phyloP scores from a whole-genome alignment of 2,113 vertebrate genomes.

The Thalassarche chlororhynchos region DNA sequence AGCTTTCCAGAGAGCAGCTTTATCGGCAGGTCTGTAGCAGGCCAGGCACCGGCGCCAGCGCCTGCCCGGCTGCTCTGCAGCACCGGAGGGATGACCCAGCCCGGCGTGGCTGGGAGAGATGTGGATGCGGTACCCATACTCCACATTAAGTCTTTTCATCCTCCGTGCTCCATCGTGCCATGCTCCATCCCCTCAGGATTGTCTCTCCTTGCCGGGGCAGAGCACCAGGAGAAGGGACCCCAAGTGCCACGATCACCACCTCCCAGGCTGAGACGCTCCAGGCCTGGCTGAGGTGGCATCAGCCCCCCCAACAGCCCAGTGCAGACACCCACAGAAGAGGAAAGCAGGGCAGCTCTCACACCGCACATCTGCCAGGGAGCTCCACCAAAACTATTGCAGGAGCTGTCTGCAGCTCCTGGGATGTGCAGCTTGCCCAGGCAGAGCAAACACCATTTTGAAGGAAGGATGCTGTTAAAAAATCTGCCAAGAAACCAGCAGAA shows the following conservation, averaged over 20 bases:
- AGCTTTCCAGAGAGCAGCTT: neutral
- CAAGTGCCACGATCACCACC: accelerated
- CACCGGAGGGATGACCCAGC: accelerated
- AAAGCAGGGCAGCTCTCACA: neutral
- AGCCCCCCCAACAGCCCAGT: neutral
- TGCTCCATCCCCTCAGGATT: neutral
- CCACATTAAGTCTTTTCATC: neutral
- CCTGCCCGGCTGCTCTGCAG: accelerated
- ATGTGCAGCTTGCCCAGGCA: neutral
- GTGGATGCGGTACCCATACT: accelerated
- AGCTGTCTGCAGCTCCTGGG: neutral
- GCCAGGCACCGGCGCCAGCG: accelerated
- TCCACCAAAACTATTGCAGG: neutral
- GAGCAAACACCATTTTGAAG: neutral
- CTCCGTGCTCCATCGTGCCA: neutral
- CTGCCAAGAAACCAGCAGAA: neutral
- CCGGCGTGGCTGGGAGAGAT: neutral
- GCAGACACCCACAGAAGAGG: neutral
- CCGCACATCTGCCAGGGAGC: accelerated
- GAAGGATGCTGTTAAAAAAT: neutral
- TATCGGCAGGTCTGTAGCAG: neutral
- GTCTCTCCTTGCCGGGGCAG: accelerated
- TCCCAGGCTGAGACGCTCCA: neutral
- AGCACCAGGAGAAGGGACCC: neutral
- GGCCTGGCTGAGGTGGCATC: neutral